Percentiles rank a stretch among this genome's conserved stretches.
These are phyloP conservation scores for Myotis pilosus DNA, from an alignment of 2,797 vertebrate genomes.

Conservation along the genomic window DNA sequence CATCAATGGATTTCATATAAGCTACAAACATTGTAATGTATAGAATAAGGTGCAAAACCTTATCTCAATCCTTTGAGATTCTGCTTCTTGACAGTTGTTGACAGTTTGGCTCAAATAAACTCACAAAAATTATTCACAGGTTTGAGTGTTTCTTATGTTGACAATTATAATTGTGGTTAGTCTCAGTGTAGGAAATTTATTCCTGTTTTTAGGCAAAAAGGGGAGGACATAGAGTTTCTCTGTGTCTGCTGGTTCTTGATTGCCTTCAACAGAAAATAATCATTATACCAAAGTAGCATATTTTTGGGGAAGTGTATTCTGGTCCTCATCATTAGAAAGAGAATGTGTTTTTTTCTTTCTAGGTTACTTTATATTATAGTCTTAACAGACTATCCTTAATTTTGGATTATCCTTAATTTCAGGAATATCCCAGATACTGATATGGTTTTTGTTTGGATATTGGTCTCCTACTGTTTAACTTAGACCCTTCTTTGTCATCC, in stretches of 20 bases:
- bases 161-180: background rate
- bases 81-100: too few species aligned
- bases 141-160: too few species aligned
- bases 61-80: too few species aligned
- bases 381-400: background rate
- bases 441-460: background rate
- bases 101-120: too few species aligned
- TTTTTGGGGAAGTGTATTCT: background rate
- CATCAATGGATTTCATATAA: too few species aligned
- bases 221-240: background rate
- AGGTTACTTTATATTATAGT: slow-evolving; percentile 2
- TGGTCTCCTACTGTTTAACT: background rate
- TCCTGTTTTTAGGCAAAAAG: background rate
- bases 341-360: background rate
- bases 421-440: background rate
- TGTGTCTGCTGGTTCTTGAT: background rate
- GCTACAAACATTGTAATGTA: too few species aligned
- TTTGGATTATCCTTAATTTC: background rate
- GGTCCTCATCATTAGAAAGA: background rate
- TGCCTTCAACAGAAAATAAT: background rate
- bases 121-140: too few species aligned
- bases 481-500: background rate
- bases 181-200: background rate
- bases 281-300: background rate
- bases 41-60: too few species aligned